Percentiles rank a stretch among this genome's conserved stretches.
These are phyloP conservation scores for Idaea aversata DNA, from an alignment of 2,888 invertebrate species.

Conservation along the genomic window DNA sequence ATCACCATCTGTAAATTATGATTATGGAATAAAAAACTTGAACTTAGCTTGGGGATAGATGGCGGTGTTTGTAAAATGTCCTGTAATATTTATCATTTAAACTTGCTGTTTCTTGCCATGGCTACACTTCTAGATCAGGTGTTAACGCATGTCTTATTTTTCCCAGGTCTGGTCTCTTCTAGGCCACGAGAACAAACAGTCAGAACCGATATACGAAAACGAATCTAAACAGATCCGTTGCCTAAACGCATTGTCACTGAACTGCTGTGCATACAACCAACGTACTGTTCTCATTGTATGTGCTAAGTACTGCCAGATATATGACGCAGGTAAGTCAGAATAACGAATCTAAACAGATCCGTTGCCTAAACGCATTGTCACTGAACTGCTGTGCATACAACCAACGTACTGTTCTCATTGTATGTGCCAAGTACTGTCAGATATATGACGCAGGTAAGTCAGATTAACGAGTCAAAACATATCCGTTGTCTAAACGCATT, in stretches of 20 bases:
- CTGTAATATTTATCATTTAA: too few species aligned
- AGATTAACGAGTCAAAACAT: conserved; percentile 94
- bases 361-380: conserved; percentile 95
- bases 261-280: conserved; percentile 97
- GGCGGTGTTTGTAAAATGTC: too few species aligned
- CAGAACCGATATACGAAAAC: conserved; percentile 95
- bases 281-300: conserved; percentile 98
- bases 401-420: conserved; percentile 97
- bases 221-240: conserved; percentile 98
- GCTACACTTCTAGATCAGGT: not conserved
- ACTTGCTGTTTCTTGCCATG: too few species aligned
- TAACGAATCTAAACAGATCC: conserved; percentile 95
- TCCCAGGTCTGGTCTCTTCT: conserved; percentile 92
- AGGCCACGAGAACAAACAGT: conserved; percentile 92
- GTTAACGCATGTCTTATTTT: not conserved
- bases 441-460: conserved; percentile 87
- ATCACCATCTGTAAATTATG: too few species aligned
- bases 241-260: conserved; percentile 94
- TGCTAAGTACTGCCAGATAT: conserved; percentile 97
- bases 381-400: conserved; percentile 97
- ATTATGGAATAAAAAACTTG: too few species aligned
- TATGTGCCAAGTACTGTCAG: conserved; percentile 98
- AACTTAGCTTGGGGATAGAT: too few species aligned
- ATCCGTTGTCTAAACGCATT: conserved; percentile 96
- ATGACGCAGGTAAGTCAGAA: conserved; percentile 83